These are phyloP conservation scores for Eupithecia centaureata DNA, from an alignment of 2,888 invertebrate genomes.

Conservation along the genomic window DNA sequence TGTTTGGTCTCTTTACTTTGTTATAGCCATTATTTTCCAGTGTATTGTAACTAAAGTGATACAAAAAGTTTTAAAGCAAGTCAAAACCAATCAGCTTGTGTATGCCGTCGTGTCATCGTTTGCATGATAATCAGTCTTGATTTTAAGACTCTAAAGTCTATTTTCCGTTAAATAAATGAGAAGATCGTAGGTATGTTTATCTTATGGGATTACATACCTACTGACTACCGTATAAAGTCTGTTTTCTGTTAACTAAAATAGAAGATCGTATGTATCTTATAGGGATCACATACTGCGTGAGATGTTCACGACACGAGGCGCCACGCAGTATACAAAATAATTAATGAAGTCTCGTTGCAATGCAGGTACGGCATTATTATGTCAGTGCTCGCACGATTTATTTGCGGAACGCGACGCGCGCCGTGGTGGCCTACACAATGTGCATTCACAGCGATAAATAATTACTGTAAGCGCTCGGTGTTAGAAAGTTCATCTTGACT, in stretches of 20 bases:
- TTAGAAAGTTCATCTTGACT: slow-evolving; percentile 2
- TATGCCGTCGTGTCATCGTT: not conserved
- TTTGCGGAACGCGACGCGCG: slow-evolving; percentile 18
- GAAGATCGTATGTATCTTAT: slow-evolving; percentile 21
- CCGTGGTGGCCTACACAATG: slow-evolving; percentile 23
- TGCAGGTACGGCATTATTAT: slow-evolving; percentile 41
- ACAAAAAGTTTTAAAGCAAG: not conserved
- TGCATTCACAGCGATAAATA: slow-evolving; percentile 30
- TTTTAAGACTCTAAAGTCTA: not conserved
- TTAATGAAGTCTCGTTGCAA: slow-evolving; percentile 35
- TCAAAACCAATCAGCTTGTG: not conserved
- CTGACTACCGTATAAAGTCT: no score
- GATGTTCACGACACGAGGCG: slow-evolving; percentile 38
- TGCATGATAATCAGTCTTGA: not conserved
- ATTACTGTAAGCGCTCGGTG: slow-evolving; percentile 22
- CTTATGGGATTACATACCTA: no score
- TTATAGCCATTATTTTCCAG: not conserved
- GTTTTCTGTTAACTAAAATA: not conserved
- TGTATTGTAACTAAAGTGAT: not conserved
- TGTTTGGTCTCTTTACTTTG: not conserved
- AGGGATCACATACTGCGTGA: slow-evolving; percentile 25
- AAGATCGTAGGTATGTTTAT: not conserved
- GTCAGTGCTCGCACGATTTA: slow-evolving; percentile 38
- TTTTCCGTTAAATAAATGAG: not conserved
- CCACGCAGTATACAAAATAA: slow-evolving; percentile 34